Conservation (phyloP, 2,113 vertebrate genomes). For the Cnemophilus loriae region DNA sequence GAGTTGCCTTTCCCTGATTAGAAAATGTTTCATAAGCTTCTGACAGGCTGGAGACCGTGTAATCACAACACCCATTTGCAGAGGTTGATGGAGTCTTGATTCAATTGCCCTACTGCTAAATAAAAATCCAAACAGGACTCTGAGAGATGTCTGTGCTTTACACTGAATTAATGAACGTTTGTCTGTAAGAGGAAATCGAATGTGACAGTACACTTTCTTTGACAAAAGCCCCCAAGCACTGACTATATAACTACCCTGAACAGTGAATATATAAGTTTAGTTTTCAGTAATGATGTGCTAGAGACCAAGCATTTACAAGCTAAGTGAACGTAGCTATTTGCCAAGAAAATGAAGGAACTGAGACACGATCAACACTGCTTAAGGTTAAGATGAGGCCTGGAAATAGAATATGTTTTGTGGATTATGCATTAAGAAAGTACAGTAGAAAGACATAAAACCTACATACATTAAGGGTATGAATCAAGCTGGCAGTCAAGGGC, state of each 20-base stretch:
- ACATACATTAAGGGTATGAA: background rate
- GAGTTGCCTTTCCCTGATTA: background rate
- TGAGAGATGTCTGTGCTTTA: background rate
- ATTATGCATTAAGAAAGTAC: background rate
- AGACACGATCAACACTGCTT: background rate
- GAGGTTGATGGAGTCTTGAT: background rate
- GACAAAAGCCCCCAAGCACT: background rate
- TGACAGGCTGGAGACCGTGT: background rate
- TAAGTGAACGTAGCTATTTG: background rate
- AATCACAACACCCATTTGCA: slow-evolving; percentile 24
- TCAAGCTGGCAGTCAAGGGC: background rate
- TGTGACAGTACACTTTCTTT: background rate
- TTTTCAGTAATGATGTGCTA: background rate
- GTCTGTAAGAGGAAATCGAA: background rate
- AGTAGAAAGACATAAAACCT: background rate
- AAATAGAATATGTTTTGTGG: background rate
- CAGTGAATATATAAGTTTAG: background rate
- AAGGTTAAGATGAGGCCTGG: background rate
- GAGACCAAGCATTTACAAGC: background rate
- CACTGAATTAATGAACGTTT: background rate
- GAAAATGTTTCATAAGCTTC: background rate
- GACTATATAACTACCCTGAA: background rate
- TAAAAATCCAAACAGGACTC: background rate
- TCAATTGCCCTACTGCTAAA: background rate
- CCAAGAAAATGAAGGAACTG: background rate